Evolutionary conservation across 2,797 vertebrate species (phyloP), one percentile per base, ranked within the genome.

Genomic region (Erpetoichthys calabaricus): DNA sequence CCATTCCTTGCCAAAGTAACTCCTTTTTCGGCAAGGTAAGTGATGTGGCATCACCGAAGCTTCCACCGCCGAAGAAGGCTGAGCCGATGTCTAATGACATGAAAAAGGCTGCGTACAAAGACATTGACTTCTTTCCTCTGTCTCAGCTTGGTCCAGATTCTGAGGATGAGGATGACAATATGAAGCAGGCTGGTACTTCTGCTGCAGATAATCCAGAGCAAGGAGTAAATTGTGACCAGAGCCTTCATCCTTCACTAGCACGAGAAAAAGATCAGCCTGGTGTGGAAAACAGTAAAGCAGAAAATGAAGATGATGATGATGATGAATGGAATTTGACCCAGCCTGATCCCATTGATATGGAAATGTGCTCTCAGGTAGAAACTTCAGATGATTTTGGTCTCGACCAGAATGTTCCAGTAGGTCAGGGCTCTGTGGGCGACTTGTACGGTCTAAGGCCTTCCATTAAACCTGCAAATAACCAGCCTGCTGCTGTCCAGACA

Each of bases 261-360:
- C 25, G 25, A 25, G 25, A 25, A 25, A 25, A 25, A 25, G 25
- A 25, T 25, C 25, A 25, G 25, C 25, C 25, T 53, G 65, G 54
- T 51, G 6, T 50, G 45, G 47, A 43, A 8, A 46, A 45, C 1
- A 53, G 44, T 43, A 47, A 53, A 3, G 7, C 7, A 25, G 44
- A 66, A 53, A 61, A 54, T 8, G 62, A 64, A 10, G 69, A 71
- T 1, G 73, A 80, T 7, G 68, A 72, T 1, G 74, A 84, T 6
- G 52, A 67, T 58, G 69, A 87, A 2, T 77, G 76, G 25, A 25
- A 25, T 25, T 70, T 87, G 64, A 92, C 88, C 9, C 89, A 89
- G 51, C 60, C 42, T 42, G 82, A 85, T 58, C 76, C 83, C 6
- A 68, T 80, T 44, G 87, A 88, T 59, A 90, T 88, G 88, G 86